These are phyloP conservation scores for Cotesia vestalis DNA, from an alignment of 1,140 invertebrate genomes.

Conservation along the genomic window DNA sequence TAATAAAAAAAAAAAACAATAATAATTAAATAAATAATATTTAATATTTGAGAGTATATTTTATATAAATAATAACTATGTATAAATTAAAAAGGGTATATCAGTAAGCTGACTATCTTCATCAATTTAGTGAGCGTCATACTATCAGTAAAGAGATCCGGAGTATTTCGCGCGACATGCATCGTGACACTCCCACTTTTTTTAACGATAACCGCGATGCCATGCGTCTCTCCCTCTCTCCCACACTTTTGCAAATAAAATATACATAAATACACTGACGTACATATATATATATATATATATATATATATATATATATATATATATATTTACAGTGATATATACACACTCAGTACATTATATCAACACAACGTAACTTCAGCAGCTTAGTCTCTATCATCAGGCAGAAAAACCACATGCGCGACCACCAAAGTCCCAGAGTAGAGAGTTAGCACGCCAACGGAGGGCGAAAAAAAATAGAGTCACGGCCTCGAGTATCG, in stretches of 20 bases:
- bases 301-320: conserved; percentile 3
- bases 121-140: conserved; percentile 9
- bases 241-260: conserved; percentile 13
- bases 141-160: conserved; percentile 27
- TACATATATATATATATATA: conserved; percentile 24
- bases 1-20: background rate
- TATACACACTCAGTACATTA: conserved; percentile 27
- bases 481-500: too few species aligned
- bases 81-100: background rate
- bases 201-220: conserved; percentile 39
- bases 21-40: too few species aligned
- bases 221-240: conserved; percentile 31
- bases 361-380: conserved; percentile 12
- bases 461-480: too few species aligned
- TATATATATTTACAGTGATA: conserved; percentile 16
- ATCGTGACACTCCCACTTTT: conserved; percentile 46
- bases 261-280: conserved; percentile 11
- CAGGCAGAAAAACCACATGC: too few species aligned
- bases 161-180: conserved; percentile 45
- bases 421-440: too few species aligned
- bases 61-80: background rate
- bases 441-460: too few species aligned
- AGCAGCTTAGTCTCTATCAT: background rate
- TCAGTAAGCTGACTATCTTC: conserved; percentile 7
- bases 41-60: too few species aligned